Conservation (phyloP, 2,888 invertebrate genomes). For the Syrista parreyssii region DNA sequence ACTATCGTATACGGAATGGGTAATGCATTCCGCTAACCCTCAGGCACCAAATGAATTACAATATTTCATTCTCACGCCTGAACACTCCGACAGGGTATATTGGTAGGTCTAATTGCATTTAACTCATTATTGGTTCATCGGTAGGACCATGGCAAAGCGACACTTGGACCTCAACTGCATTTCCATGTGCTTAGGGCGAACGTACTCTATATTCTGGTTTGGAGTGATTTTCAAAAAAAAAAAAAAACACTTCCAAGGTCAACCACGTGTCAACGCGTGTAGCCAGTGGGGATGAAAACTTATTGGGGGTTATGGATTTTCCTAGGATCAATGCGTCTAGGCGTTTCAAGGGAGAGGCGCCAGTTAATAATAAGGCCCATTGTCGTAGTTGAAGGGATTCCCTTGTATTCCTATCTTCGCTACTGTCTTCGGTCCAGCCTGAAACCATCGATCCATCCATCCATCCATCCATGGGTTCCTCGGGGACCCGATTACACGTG, state of each 20-base stretch:
- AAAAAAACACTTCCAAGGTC: too few species aligned
- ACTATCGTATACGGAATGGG: constrained; percentile 47
- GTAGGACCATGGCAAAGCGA: background rate
- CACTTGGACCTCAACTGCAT: background rate
- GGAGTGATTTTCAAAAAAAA: too few species aligned
- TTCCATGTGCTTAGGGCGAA: background rate
- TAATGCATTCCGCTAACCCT: constrained; percentile 49
- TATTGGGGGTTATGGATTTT: too few species aligned
- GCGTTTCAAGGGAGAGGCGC: too few species aligned
- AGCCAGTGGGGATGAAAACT: too few species aligned
- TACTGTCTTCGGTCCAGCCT: too few species aligned
- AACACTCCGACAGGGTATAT: constrained; percentile 36
- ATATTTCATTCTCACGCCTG: constrained; percentile 57
- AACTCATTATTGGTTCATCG: constrained; percentile 34
- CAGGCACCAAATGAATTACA: constrained; percentile 54
- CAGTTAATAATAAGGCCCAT: too few species aligned
- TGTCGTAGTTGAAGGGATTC: too few species aligned
- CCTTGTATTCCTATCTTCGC: too few species aligned
- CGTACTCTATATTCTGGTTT: background rate
- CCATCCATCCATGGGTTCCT: background rate
- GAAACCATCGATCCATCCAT: background rate
- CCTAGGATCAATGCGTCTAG: too few species aligned
- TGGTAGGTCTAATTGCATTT: constrained; percentile 36
- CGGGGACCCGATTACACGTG: background rate
- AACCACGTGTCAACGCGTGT: too few species aligned